Percentiles rank a stretch among this genome's conserved stretches.
Evolutionary conservation across 1,140 invertebrate species (phyloP).

Genomic region (Chymomyza costata): DNA sequence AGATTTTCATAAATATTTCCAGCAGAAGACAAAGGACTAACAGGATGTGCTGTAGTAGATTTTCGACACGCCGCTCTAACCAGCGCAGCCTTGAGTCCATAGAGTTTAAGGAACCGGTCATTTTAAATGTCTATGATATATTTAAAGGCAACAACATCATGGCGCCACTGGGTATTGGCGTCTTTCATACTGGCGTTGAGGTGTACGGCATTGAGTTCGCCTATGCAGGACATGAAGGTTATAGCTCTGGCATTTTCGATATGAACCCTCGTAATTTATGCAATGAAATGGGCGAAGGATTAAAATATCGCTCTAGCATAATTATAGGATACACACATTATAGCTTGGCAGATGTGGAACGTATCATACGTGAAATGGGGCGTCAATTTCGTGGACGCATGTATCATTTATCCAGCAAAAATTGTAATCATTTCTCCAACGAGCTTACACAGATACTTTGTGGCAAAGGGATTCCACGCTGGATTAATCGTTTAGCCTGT

Average conservation of each 20-base stretch:
- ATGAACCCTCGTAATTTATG: conserved; percentile 91
- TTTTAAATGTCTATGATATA: conserved; percentile 51
- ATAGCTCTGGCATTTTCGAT: conserved; percentile 93
- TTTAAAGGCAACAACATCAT: conserved; percentile 87
- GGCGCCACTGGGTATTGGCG: conserved; percentile 92
- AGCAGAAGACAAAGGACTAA: too few species aligned
- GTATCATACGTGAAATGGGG: conserved; percentile 92
- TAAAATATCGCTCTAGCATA: conserved; percentile 96
- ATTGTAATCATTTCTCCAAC: conserved; percentile 98
- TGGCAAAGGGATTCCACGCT: conserved; percentile 93
- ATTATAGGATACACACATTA: conserved; percentile 96
- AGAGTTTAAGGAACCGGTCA: conserved; percentile 44
- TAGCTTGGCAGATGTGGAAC: conserved; percentile 90
- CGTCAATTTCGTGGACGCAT: conserved; percentile 96
- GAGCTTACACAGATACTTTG: conserved; percentile 92
- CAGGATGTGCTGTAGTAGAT: too few species aligned
- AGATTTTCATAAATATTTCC: too few species aligned
- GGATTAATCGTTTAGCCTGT: conserved; percentile 97
- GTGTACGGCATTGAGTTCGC: conserved; percentile 96
- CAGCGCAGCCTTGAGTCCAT: too few species aligned
- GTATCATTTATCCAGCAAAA: conserved; percentile 98
- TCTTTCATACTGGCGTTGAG: conserved; percentile 98
- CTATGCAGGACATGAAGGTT: conserved; percentile 93
- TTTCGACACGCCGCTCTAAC: too few species aligned
- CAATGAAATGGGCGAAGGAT: conserved; percentile 95